phyloP scores from a whole-genome alignment of 2,113 vertebrate species.

The Chaetodon trifascialis region DNA sequence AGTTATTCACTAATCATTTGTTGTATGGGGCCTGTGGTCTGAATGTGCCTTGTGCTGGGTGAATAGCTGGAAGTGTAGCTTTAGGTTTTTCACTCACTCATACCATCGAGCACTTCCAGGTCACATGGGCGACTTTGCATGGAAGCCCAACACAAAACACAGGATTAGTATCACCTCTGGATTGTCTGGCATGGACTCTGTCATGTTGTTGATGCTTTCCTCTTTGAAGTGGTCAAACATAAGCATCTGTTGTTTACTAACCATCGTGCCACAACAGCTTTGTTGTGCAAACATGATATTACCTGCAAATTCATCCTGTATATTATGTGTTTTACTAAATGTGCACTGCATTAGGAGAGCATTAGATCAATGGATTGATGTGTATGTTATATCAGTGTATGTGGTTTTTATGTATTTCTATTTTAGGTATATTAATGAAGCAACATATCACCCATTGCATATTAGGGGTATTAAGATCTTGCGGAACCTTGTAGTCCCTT shows the following conservation, averaged over 20 bases:
- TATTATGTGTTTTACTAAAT: conserved; percentile 25
- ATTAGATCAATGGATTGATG: conserved; percentile 9
- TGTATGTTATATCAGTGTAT: background rate
- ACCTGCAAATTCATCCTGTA: background rate
- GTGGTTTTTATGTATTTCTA: background rate
- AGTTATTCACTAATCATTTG: conserved; percentile 56
- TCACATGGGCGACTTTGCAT: conserved; percentile 45
- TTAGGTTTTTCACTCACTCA: conserved; percentile 22
- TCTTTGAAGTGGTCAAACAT: conserved; percentile 16
- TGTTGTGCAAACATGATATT: conserved; percentile 27
- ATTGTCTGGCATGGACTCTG: background rate
- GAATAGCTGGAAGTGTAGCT: conserved; percentile 12
- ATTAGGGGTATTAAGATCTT: conserved; percentile 14
- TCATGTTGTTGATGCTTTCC: conserved; percentile 20
- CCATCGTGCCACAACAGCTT: conserved; percentile 19
- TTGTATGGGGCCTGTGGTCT: conserved; percentile 37
- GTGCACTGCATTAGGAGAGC: background rate
- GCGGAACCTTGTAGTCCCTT: conserved; percentile 35
- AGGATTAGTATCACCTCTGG: conserved; percentile 11
- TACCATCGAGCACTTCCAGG: conserved; percentile 40
- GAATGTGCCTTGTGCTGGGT: conserved; percentile 34
- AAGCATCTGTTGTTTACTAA: conserved; percentile 41
- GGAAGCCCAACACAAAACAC: conserved; percentile 2
- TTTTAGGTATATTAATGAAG: conserved; percentile 7
- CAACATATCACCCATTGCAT: background rate